phyloP scores from a whole-genome alignment of 1,140 invertebrate species.

The Caenorhabditis latens region DNA sequence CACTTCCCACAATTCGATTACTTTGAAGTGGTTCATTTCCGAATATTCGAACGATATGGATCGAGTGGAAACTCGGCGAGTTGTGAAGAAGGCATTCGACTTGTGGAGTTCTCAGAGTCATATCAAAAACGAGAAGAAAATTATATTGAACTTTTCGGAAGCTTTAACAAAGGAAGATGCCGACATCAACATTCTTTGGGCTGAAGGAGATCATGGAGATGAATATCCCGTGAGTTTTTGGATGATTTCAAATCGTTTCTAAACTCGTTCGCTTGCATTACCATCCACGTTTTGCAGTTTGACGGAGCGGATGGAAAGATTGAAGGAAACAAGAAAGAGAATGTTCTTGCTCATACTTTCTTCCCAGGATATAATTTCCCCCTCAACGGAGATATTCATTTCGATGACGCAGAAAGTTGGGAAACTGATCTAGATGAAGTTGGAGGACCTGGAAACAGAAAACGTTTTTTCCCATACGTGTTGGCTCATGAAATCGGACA shows the following conservation, averaged over 20 bases:
- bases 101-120: constrained; percentile 58
- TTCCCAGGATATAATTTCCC: constrained; percentile 60
- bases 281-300: constrained; percentile 29
- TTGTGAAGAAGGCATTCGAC: constrained; percentile 56
- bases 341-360: constrained; percentile 65
- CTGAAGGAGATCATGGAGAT: constrained; percentile 61
- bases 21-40: constrained; percentile 59
- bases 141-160: constrained; percentile 58
- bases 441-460: constrained; percentile 19
- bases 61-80: constrained; percentile 21
- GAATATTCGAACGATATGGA: constrained; percentile 60
- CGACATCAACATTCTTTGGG: constrained; percentile 65
- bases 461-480: constrained; percentile 64
- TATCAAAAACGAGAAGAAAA: constrained; percentile 48
- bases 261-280: not conserved
- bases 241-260: not conserved
- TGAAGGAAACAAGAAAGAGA: constrained; percentile 56
- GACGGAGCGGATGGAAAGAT: constrained; percentile 54
- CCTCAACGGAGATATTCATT: constrained; percentile 64
- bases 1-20: constrained; percentile 23
- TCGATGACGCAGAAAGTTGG: constrained; percentile 60
- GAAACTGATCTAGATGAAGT: constrained; percentile 52
- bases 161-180: constrained; percentile 51
- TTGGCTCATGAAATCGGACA: constrained; percentile 64
- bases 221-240: constrained; percentile 37